Conservation (phyloP, 1,140 invertebrate genomes). For the Eciton burchellii region DNA sequence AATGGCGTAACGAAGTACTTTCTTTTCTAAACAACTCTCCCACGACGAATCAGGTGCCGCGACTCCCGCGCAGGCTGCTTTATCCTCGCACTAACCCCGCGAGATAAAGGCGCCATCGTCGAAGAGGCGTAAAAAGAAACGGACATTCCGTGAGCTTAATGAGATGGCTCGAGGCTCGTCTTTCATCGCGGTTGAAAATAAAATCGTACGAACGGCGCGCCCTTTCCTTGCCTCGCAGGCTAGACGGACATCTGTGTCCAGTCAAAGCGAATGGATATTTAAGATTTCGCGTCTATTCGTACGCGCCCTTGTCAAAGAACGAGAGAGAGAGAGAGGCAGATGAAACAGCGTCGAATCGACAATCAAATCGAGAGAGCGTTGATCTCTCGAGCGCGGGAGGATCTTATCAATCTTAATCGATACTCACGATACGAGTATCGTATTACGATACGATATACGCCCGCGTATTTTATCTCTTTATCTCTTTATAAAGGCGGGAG, state of each 20-base stretch:
- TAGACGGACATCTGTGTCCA: background rate
- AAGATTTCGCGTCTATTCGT: too few species aligned
- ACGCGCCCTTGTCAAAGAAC: background rate
- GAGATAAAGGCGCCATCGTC: conserved; percentile 47
- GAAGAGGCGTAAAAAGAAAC: conserved; percentile 42
- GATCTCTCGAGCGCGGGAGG: background rate
- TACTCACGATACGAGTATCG: background rate
- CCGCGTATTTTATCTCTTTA: background rate
- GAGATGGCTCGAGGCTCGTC: conserved; percentile 56
- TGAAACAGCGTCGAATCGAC: background rate
- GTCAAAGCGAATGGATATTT: conserved; percentile 5
- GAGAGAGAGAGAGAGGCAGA: background rate
- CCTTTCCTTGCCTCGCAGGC: conserved; percentile 6
- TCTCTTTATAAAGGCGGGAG: background rate
- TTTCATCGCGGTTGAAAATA: conserved; percentile 58
- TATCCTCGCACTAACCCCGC: conserved; percentile 64
- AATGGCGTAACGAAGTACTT: conserved; percentile 51
- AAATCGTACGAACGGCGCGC: conserved; percentile 39
- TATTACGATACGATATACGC: background rate
- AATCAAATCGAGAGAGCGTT: too few species aligned
- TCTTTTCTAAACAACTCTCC: conserved; percentile 56
- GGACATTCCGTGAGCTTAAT: conserved; percentile 57
- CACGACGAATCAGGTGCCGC: conserved; percentile 48
- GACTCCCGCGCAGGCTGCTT: conserved; percentile 41
- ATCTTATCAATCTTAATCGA: background rate